A percentile compares a stretch with the other conserved stretches of the same genome.
Evolutionary conservation across 2,113 vertebrate species (phyloP).

Genomic region (Cottus gobio): DNA sequence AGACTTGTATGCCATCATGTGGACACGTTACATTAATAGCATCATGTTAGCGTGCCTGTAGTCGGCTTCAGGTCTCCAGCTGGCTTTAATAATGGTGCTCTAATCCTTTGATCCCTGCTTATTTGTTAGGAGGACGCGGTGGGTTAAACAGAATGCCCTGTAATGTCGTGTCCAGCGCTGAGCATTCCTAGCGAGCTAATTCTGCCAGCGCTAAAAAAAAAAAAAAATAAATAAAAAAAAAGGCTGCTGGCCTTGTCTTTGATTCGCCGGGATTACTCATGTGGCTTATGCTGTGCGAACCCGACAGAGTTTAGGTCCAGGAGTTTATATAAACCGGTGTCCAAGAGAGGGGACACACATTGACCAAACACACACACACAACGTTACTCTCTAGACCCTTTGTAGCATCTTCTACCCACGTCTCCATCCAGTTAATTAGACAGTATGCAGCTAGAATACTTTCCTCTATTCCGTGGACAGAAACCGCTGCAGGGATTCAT

Average conservation of each 20-base stretch:
- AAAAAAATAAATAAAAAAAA: constrained; percentile 16
- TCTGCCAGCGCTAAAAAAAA: constrained; percentile 48
- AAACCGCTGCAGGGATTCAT: constrained; percentile 44
- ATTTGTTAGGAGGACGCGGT: constrained; percentile 57
- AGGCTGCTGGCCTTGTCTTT: constrained; percentile 55
- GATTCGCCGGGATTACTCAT: constrained; percentile 52
- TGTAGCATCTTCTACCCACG: constrained; percentile 16
- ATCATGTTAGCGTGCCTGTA: constrained; percentile 28
- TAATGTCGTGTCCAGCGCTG: constrained; percentile 35
- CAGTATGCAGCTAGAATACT: constrained; percentile 29
- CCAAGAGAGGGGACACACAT: constrained; percentile 13
- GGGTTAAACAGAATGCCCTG: constrained; percentile 65
- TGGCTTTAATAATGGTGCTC: constrained; percentile 59
- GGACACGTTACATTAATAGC: constrained; percentile 28
- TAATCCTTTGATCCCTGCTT: constrained; percentile 66
- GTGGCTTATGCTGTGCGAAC: constrained; percentile 29
- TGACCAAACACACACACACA: constrained; percentile 12
- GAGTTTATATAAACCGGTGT: constrained; percentile 43
- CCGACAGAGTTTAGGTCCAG: constrained; percentile 34
- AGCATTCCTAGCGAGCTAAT: constrained; percentile 40
- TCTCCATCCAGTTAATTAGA: constrained; percentile 50
- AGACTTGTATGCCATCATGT: constrained; percentile 15
- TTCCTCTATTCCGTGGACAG: background rate
- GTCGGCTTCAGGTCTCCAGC: constrained; percentile 45
- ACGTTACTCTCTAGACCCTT: constrained; percentile 15